phyloP scores from a whole-genome alignment of 2,113 vertebrate species.

The Orientallactaga bullata region DNA sequence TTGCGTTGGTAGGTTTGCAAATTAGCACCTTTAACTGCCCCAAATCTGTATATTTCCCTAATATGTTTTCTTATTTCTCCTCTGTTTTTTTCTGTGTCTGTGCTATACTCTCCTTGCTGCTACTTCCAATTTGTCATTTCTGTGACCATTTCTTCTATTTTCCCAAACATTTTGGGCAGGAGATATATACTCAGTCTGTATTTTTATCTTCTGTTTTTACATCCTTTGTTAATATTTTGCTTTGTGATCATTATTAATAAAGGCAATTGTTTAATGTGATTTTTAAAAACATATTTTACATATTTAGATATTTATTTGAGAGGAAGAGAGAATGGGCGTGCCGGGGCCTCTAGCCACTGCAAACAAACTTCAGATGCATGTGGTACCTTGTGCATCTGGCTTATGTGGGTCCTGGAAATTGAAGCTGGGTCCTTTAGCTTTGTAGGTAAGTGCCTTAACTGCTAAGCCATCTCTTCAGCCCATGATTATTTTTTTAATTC shows the following conservation, averaged over 20 bases:
- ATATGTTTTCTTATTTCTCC: neutral
- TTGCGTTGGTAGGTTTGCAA: too few species aligned
- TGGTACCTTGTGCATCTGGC: too few species aligned
- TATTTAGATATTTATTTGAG: too few species aligned
- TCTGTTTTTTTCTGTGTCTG: neutral
- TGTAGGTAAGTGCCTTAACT: too few species aligned
- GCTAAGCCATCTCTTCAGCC: too few species aligned
- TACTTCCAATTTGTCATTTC: neutral
- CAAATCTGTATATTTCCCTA: too few species aligned
- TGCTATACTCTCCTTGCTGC: neutral
- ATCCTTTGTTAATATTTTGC: neutral
- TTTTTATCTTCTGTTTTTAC: neutral
- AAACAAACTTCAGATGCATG: too few species aligned
- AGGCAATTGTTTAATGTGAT: neutral
- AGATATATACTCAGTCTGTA: neutral
- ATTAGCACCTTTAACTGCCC: too few species aligned
- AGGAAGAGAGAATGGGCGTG: too few species aligned
- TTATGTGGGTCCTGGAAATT: too few species aligned
- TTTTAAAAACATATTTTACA: neutral
- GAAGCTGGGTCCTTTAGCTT: too few species aligned
- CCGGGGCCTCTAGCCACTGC: too few species aligned
- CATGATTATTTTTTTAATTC: neutral
- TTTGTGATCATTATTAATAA: conserved; percentile 13
- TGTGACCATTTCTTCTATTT: neutral
- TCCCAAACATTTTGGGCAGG: neutral